Evolutionary conservation across 2,113 vertebrate genomes (phyloP).

Genomic region (Daphoenositta chrysoptera): DNA sequence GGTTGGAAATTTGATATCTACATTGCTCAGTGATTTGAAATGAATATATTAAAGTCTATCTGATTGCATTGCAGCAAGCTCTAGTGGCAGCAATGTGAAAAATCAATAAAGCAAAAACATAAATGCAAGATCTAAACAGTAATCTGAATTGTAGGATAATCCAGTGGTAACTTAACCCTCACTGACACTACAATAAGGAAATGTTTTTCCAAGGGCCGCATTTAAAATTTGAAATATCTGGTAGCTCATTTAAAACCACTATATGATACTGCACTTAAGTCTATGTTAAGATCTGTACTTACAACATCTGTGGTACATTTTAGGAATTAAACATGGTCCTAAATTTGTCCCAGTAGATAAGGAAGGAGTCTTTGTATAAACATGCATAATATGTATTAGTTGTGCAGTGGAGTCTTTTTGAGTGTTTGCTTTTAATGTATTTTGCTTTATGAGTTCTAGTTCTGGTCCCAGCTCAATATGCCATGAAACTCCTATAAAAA

Average conservation of each 20-base stretch:
- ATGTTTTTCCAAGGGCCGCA: neutral
- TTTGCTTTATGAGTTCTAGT: neutral
- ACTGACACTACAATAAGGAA: neutral
- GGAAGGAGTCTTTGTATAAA: neutral
- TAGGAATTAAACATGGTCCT: neutral
- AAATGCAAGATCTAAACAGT: neutral
- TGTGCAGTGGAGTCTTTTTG: neutral
- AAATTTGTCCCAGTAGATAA: neutral
- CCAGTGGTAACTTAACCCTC: neutral
- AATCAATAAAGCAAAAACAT: constrained; percentile 7
- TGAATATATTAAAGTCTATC: neutral
- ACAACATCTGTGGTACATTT: neutral
- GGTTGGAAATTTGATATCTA: neutral
- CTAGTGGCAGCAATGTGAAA: constrained; percentile 42
- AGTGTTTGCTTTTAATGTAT: neutral
- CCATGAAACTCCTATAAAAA: neutral
- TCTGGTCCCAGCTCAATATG: neutral
- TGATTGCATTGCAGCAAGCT: constrained; percentile 50
- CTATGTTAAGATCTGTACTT: neutral
- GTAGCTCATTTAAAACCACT: neutral
- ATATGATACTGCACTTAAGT: neutral
- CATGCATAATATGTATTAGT: neutral
- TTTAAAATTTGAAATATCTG: neutral
- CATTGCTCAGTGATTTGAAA: neutral
- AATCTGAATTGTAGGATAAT: neutral